Evolutionary conservation across 2,113 vertebrate genomes (phyloP).

Genomic region (Prinia subflava): DNA sequence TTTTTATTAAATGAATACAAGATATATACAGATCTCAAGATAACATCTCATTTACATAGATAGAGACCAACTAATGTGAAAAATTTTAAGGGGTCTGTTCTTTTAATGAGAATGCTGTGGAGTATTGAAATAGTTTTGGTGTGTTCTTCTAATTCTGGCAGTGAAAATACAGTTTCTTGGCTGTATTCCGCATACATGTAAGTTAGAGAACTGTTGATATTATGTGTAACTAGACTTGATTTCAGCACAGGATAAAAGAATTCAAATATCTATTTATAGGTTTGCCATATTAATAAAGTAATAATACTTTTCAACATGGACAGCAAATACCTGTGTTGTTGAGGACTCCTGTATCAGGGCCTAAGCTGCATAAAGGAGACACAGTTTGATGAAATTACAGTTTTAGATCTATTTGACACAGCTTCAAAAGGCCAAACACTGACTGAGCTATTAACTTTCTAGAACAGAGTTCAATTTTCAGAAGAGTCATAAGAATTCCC

Average conservation of each 20-base stretch:
- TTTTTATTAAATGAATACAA: background rate
- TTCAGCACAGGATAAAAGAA: background rate
- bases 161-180: conserved; percentile 40
- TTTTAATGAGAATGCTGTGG: conserved; percentile 47
- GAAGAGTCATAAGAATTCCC: background rate
- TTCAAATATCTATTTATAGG: conserved; percentile 9
- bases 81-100: conserved; percentile 12
- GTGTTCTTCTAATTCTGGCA: conserved; percentile 40
- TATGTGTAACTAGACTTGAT: background rate
- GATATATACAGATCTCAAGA: background rate
- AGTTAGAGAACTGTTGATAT: conserved; percentile 22
- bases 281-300: background rate
- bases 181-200: background rate
- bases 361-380: background rate
- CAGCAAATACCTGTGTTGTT: background rate
- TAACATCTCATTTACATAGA: conserved; percentile 44
- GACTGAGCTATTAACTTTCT: background rate
- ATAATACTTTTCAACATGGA: background rate
- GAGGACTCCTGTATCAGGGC: background rate
- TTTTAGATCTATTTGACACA: background rate
- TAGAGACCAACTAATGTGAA: conserved; percentile 29
- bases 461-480: background rate
- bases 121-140: conserved; percentile 43
- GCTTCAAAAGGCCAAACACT: background rate
- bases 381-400: background rate